Conservation (phyloP, 2,888 invertebrate genomes). For the Cosmia trapezina region DNA sequence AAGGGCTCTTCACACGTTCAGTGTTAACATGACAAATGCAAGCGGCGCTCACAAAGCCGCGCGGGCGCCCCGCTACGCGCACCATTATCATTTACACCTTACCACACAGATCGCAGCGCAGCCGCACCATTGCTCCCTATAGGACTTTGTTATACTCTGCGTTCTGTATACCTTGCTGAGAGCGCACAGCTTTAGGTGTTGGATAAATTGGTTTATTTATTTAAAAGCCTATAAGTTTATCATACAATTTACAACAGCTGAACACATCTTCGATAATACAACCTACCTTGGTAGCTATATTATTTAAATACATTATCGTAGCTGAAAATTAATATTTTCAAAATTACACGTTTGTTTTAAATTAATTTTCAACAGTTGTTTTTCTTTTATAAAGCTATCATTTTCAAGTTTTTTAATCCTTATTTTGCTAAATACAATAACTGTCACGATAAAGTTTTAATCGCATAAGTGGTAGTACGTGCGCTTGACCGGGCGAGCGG, state of each 20-base stretch:
- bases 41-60: constrained; percentile 76
- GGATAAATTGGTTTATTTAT: background rate
- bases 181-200: constrained; percentile 1
- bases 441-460: constrained; percentile 46
- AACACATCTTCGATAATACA: constrained; percentile 1
- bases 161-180: constrained; percentile 30
- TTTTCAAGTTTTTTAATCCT: constrained; percentile 17
- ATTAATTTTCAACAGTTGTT: background rate
- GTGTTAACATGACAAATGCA: constrained; percentile 90
- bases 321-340: constrained; percentile 6
- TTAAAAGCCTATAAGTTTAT: background rate
- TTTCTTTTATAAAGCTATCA: constrained; percentile 22
- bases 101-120: constrained; percentile 68
- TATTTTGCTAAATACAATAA: constrained; percentile 23
- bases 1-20: constrained; percentile 87
- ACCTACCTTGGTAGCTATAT: background rate
- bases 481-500: constrained; percentile 46
- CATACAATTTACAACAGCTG: background rate
- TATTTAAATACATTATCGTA: constrained; percentile 1
- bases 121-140: constrained; percentile 45
- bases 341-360: constrained; percentile 31
- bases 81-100: constrained; percentile 76
- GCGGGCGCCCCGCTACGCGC: constrained; percentile 77
- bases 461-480: constrained; percentile 53
- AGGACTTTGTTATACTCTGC: constrained; percentile 50